Conservation (phyloP, 2,888 invertebrate species). For the Drosophila aldrichi region DNA sequence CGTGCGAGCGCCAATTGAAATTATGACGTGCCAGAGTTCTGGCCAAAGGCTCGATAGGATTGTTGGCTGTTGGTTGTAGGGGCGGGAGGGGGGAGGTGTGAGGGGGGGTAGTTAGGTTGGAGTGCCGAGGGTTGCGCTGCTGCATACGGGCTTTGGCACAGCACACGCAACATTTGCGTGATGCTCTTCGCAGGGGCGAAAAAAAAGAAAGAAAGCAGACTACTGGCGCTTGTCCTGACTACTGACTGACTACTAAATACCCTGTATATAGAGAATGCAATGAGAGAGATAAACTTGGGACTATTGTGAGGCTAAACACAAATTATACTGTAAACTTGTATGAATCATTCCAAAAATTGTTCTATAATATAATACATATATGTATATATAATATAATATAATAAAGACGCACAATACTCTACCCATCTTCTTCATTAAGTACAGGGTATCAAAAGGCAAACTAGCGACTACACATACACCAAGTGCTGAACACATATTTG, state of each 20-base stretch:
- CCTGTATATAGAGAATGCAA: background rate
- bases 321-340: too few species aligned
- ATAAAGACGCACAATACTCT: background rate
- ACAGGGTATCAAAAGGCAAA: slow-evolving; percentile 21
- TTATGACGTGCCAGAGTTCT: slow-evolving; percentile 70
- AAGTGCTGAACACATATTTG: slow-evolving; percentile 79
- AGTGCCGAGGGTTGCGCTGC: slow-evolving; percentile 1
- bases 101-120: background rate
- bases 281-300: too few species aligned
- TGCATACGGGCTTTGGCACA: slow-evolving; percentile 28
- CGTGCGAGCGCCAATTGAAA: slow-evolving; percentile 61
- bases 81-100: background rate
- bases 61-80: slow-evolving; percentile 1
- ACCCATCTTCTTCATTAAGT: background rate
- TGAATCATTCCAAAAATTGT: too few species aligned
- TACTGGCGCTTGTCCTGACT: background rate
- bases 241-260: background rate
- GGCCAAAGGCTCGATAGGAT: slow-evolving; percentile 50
- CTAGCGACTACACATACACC: slow-evolving; percentile 31
- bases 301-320: too few species aligned
- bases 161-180: slow-evolving; percentile 77
- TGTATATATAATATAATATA: too few species aligned
- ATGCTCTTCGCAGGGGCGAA: slow-evolving; percentile 40
- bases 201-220: slow-evolving; percentile 6
- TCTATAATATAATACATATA: too few species aligned